Evolutionary conservation across 2,113 vertebrate genomes (phyloP), one percentile per base, ranked within the genome.

Genomic region (Phyllostomus discolor): DNA sequence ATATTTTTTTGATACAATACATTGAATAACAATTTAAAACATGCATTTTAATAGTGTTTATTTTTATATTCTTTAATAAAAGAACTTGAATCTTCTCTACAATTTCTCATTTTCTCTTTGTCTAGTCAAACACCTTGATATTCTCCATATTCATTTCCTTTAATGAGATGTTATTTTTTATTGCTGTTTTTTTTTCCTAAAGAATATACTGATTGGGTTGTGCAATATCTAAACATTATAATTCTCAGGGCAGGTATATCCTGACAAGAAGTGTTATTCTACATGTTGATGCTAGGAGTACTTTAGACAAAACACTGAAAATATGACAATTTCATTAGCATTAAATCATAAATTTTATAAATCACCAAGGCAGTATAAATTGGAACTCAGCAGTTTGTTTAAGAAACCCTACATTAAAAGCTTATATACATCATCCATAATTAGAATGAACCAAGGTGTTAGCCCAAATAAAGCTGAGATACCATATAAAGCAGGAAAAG

Each of bases 261-360:
- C 46, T 69, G 11, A 35, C 10, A 85, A 50, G 16, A 67, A 43
- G 31, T 78, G 50, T 83, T 10, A 70, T 69, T 66, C 35, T 87
- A 35, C 28, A 41, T 64, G 41, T 28, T 70, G 84, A 72, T 15
- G 38, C 20, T 38, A 48, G 31, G 26, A 69, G 1, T 35, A 38
- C 67, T 75, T 90, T 43, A 75, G 46, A 33, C 9, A 62, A 67
- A 84, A 78, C 20, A 92, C 48, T 66, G 92, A 75, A 52, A 73
- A 72, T 75, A 17, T 92, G 85, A 50, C 4, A 67, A 15, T 50
- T 41, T n/a, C 11, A 75, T 81, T 75, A 81, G 16, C 38, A 82
- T 86, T 81, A 80, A 81, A 79, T 59, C 19, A 66, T 87, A 85
- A n/a, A 81, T 43, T 50, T 67, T 50, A 35, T 69, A 50, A 90